These are phyloP conservation scores for Peromyscus aztecus DNA, from an alignment of 2,797 vertebrate species.

Conservation along the genomic window DNA sequence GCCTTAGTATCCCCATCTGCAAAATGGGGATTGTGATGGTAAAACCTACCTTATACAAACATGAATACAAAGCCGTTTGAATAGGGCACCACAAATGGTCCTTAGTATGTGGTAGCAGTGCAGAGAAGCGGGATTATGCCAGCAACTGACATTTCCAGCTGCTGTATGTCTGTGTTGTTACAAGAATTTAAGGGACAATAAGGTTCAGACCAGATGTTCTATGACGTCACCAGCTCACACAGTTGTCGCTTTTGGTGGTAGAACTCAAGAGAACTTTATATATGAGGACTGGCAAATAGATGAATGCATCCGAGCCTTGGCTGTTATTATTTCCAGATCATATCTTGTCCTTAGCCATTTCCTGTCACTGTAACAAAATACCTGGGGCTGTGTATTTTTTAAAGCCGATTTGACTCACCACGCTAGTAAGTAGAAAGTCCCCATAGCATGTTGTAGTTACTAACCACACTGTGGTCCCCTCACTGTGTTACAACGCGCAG, in stretches of 20 bases:
- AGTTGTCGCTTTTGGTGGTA: constrained; percentile 79
- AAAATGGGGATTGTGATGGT: background rate
- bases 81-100: background rate
- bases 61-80: background rate
- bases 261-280: background rate
- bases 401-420: background rate
- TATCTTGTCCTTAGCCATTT: background rate
- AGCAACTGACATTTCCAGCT: background rate
- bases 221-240: constrained; percentile 82
- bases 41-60: background rate
- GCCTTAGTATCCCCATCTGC: background rate
- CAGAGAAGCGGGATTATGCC: background rate
- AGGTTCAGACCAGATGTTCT: constrained; percentile 72
- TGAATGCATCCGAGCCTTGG: background rate
- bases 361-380: background rate
- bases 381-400: background rate
- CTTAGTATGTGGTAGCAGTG: background rate
- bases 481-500: background rate
- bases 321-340: background rate
- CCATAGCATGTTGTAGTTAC: too few species aligned
- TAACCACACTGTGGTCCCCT: background rate
- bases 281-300: background rate
- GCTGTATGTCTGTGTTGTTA: background rate
- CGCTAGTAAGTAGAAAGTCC: background rate
- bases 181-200: background rate